Evolutionary conservation across 2,113 vertebrate genomes (phyloP).

Genomic region (Phalacrocorax brasilianus): DNA sequence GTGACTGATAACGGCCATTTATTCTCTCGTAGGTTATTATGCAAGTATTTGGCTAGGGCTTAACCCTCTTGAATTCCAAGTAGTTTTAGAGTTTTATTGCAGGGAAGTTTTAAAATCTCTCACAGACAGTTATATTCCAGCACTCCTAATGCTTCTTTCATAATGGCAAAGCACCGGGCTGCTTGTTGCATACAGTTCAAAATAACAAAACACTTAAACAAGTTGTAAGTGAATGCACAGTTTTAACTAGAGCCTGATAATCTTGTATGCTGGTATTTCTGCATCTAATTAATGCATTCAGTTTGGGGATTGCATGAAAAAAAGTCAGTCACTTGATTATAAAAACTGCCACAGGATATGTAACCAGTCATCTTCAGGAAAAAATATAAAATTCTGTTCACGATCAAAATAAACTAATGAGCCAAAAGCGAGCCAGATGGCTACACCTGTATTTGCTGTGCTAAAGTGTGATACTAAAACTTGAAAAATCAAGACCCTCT

Average conservation of each 20-base stretch:
- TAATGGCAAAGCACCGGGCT: not conserved
- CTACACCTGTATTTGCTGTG: not conserved
- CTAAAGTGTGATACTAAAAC: not conserved
- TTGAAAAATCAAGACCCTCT: conserved; percentile 36
- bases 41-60: conserved; percentile 27
- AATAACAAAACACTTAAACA: not conserved
- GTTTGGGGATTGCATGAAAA: not conserved
- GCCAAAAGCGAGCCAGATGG: not conserved
- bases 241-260: not conserved
- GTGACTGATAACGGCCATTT: conserved; percentile 9
- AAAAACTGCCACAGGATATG: not conserved
- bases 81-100: not conserved
- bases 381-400: not conserved
- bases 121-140: not conserved
- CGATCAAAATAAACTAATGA: not conserved
- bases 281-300: not conserved
- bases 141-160: not conserved
- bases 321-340: not conserved
- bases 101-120: not conserved
- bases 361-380: not conserved
- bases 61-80: not conserved
- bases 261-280: not conserved
- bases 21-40: not conserved
- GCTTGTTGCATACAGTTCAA: not conserved
- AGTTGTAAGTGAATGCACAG: not conserved